These are phyloP conservation scores for Carpatolechia fugitivella DNA, from an alignment of 2,888 invertebrate species.

Conservation along the genomic window DNA sequence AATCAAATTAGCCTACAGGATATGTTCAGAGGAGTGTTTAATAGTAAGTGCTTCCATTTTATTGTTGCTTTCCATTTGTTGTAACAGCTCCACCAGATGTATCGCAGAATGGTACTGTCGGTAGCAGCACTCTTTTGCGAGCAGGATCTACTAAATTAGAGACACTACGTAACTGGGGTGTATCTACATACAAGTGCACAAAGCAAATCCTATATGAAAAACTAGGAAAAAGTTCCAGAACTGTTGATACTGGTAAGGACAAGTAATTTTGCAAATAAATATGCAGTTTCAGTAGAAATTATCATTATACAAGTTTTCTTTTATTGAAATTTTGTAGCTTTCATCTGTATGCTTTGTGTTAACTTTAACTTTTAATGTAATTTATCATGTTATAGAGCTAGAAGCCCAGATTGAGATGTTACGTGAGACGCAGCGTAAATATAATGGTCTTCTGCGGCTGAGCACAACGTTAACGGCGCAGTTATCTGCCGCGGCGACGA, in stretches of 20 bases:
- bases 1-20: too few species aligned
- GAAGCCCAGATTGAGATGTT: conserved; percentile 96
- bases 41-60: neutral
- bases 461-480: conserved; percentile 92
- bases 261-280: too few species aligned
- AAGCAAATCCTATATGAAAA: conserved; percentile 97
- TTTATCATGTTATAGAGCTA: conserved; percentile 81
- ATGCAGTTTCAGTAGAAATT: too few species aligned
- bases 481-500: conserved; percentile 83
- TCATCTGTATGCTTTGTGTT: too few species aligned
- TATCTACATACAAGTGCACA: conserved; percentile 98
- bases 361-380: too few species aligned
- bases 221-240: conserved; percentile 94
- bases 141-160: conserved; percentile 92
- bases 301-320: too few species aligned
- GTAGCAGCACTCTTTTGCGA: conserved; percentile 77
- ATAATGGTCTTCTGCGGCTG: conserved; percentile 91
- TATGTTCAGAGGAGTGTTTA: too few species aligned
- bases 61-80: neutral
- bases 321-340: too few species aligned
- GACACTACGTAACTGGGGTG: conserved; percentile 96
- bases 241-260: conserved; percentile 87
- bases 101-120: conserved; percentile 81
- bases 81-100: conserved; percentile 74
- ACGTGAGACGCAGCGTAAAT: conserved; percentile 96